Evolutionary conservation across 2,113 vertebrate species (phyloP), one percentile per base, ranked within the genome.

Genomic region (cattle (Bos taurus)): DNA sequence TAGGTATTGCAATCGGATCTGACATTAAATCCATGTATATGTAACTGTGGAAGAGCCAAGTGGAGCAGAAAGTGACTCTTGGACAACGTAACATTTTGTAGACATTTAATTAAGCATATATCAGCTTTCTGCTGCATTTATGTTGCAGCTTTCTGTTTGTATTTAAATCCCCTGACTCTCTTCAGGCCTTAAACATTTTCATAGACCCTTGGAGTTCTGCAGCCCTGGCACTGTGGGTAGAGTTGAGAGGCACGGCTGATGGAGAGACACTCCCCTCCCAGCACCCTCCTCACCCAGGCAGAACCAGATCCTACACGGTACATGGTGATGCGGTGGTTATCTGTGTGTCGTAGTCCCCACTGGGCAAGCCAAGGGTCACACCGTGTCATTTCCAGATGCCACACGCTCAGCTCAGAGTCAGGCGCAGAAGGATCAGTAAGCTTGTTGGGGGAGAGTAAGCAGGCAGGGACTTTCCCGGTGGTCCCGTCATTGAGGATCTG

Each of bases 71-170:
- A 96, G 87, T 88, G 87, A 64, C 92, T 96, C 52, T 77, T 78
- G 71, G 90, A 97, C 59, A 64, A 80, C 5, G 59, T 57, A 80
- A 54, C 67, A 57, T 83, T 81, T 90, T 96, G 57, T n/a, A 93
- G 83, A 52, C 74, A 95, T 94, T 95, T 89, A 84, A 87, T 96
- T 95, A 96, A 95, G 96, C 74, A 6, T 33, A 67, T 71, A 92
- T 84, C 96, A 10, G 81, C 81, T 83, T 83, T 36, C 19, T 56
- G 81, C n/a, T 83, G 33, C 52, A 50, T 97, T 95, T 95, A 1
- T 33, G 62, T 26, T 40, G 54, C 36, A 17, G 28, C 33, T 93
- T 94, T 46, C 86, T 78, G 43, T 93, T 94, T 46, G 23, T 78
- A 43, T 94, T 90, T 86, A 64, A 78, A 86, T 89, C 54, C 40